phyloP scores from a whole-genome alignment of 1,140 invertebrate genomes.

The Archivesica marissinica region DNA sequence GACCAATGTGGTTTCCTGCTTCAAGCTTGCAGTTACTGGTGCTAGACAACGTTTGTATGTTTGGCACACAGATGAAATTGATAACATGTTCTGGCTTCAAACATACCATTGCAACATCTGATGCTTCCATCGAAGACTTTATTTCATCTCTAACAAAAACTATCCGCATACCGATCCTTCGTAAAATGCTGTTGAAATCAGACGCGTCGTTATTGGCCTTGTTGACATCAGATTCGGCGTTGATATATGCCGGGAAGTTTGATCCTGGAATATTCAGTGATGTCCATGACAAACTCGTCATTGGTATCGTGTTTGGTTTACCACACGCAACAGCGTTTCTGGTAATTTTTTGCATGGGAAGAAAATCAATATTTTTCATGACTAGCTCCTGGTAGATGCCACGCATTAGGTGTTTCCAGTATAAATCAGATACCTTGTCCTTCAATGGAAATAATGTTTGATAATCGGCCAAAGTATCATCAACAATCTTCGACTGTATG shows the following conservation, averaged over 20 bases:
- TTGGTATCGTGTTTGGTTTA: too few species aligned
- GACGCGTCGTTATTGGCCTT: too few species aligned
- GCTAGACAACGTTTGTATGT: neutral
- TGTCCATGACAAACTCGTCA: neutral
- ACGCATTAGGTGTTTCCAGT: neutral
- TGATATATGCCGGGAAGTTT: conserved; percentile 3
- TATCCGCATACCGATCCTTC: neutral
- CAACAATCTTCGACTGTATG: neutral
- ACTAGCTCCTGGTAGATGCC: neutral
- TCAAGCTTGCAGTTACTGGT: conserved; percentile 6
- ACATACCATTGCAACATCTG: neutral
- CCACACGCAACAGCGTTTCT: neutral
- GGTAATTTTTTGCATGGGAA: neutral
- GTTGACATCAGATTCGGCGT: neutral
- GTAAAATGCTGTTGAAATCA: neutral
- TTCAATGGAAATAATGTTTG: neutral
- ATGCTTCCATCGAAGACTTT: neutral
- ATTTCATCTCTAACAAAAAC: neutral
- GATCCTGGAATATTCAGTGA: neutral
- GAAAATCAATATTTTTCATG: neutral
- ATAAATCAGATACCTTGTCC: neutral
- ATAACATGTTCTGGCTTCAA: neutral
- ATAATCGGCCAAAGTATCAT: neutral
- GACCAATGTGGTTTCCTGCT: neutral
- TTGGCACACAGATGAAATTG: neutral